phyloP scores from a whole-genome alignment of 2,888 invertebrate species.

The Coleophora deauratella region DNA sequence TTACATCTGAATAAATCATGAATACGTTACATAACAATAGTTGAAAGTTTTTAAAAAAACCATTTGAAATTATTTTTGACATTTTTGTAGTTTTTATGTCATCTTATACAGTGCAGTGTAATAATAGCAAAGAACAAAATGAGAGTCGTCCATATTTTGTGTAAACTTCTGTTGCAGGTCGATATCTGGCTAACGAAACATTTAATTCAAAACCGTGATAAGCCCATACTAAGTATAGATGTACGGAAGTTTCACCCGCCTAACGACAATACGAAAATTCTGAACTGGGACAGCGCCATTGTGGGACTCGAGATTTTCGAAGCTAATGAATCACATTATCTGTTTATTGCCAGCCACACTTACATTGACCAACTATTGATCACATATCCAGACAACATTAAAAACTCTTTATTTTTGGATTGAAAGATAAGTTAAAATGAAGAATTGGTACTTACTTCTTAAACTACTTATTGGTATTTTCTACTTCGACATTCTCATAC shows the following conservation, averaged over 20 bases:
- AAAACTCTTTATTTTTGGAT: background rate
- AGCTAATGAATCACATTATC: slow-evolving; percentile 18
- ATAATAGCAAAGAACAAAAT: too few relatives aligned
- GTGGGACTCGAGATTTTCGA: slow-evolving; percentile 25
- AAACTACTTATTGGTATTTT: too few relatives aligned
- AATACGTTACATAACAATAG: too few relatives aligned
- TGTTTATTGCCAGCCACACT: slow-evolving; percentile 20
- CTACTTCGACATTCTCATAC: too few relatives aligned
- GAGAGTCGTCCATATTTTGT: too few relatives aligned
- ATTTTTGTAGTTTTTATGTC: background rate
- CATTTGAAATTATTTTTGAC: too few relatives aligned
- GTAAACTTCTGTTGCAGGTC: too few relatives aligned
- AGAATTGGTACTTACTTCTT: too few relatives aligned
- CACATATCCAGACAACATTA: slow-evolving; percentile 14
- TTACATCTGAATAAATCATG: too few relatives aligned
- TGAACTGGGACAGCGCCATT: slow-evolving; percentile 12
- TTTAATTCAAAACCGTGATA: slow-evolving; percentile 6
- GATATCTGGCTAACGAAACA: slow-evolving; percentile 17
- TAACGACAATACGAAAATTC: background rate
- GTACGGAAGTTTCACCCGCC: slow-evolving; percentile 11
- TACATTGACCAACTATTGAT: slow-evolving; percentile 1
- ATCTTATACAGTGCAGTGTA: too few relatives aligned
- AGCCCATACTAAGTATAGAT: slow-evolving; percentile 16
- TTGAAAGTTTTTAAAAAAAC: too few relatives aligned
- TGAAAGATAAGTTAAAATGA: background rate